These are phyloP conservation scores for Eleutherodactylus coqui DNA, from an alignment of 2,797 vertebrate genomes.

Conservation along the genomic window DNA sequence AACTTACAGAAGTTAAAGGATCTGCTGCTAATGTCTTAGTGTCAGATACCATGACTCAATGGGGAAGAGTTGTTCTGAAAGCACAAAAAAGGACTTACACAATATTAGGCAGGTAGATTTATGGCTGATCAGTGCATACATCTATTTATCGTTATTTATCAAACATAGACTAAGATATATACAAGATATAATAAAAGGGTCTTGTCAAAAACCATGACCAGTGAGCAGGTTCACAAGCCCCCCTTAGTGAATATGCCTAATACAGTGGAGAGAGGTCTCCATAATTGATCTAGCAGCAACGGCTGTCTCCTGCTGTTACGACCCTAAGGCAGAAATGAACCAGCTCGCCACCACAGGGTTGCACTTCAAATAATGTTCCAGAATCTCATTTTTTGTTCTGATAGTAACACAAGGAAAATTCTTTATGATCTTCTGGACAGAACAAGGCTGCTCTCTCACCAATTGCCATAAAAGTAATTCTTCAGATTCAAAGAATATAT, in stretches of 20 bases:
- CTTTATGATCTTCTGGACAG: conserved; percentile 27
- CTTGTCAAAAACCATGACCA: not conserved
- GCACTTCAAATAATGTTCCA: conserved; percentile 23
- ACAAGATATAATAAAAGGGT: not conserved
- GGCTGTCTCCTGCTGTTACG: conserved; percentile 13
- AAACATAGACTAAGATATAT: not conserved
- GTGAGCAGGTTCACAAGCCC: not conserved
- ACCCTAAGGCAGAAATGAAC: conserved; percentile 1
- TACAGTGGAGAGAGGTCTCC: not conserved
- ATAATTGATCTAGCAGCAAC: not conserved
- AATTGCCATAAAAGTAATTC: not conserved
- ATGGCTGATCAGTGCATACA: not conserved
- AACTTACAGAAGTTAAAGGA: too few species aligned
- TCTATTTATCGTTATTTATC: not conserved
- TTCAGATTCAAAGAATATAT: conserved; percentile 10
- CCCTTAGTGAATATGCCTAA: conserved; percentile 5
- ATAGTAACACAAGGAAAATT: conserved; percentile 21
- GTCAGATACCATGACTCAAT: too few species aligned
- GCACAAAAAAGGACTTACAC: too few species aligned
- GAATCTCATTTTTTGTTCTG: conserved; percentile 24
- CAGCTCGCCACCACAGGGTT: conserved; percentile 17
- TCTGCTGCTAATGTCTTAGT: too few species aligned
- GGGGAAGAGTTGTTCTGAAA: too few species aligned
- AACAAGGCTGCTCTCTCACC: conserved; percentile 2
- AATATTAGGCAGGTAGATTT: not conserved